Conservation (phyloP, 2,888 invertebrate genomes). For the Athetis lepigone region DNA sequence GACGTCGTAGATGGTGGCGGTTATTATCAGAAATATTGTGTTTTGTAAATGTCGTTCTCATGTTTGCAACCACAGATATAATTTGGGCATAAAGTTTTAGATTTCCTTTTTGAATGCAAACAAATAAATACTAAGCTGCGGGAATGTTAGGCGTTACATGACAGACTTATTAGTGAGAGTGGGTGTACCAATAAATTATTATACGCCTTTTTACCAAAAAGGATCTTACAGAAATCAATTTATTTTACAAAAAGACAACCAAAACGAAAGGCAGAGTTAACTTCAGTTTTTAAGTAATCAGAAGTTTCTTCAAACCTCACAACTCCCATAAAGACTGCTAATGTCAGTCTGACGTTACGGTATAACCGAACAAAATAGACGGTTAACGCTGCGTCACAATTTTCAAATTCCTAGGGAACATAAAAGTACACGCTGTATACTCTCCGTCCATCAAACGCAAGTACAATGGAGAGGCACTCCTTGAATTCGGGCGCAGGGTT, state of each 20-base stretch:
- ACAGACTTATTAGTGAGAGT: slow-evolving; percentile 33
- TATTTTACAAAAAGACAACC: slow-evolving; percentile 3
- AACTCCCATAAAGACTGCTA: not conserved
- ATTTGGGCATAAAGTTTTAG: slow-evolving; percentile 29
- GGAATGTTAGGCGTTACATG: slow-evolving; percentile 42
- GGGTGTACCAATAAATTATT: slow-evolving; percentile 26
- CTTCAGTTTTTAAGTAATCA: not conserved
- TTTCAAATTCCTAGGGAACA: not conserved
- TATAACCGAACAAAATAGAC: not conserved
- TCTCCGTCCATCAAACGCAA: slow-evolving; percentile 11
- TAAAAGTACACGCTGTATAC: slow-evolving; percentile 27
- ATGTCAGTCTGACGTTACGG: not conserved
- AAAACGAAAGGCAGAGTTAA: not conserved
- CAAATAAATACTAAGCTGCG: slow-evolving; percentile 17
- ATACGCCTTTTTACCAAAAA: slow-evolving; percentile 25
- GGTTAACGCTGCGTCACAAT: not conserved
- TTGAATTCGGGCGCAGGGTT: slow-evolving; percentile 36
- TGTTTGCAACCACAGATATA: slow-evolving; percentile 13
- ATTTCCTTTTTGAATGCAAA: slow-evolving; percentile 26
- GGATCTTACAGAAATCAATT: not conserved
- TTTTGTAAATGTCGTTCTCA: slow-evolving; percentile 20
- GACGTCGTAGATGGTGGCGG: slow-evolving; percentile 33
- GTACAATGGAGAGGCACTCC: slow-evolving; percentile 48
- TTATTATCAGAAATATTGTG: slow-evolving; percentile 36
- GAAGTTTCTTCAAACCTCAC: not conserved